Evolutionary conservation across 2,113 vertebrate genomes (phyloP), one percentile per base, ranked within the genome.

Genomic region (Daboia siamensis): DNA sequence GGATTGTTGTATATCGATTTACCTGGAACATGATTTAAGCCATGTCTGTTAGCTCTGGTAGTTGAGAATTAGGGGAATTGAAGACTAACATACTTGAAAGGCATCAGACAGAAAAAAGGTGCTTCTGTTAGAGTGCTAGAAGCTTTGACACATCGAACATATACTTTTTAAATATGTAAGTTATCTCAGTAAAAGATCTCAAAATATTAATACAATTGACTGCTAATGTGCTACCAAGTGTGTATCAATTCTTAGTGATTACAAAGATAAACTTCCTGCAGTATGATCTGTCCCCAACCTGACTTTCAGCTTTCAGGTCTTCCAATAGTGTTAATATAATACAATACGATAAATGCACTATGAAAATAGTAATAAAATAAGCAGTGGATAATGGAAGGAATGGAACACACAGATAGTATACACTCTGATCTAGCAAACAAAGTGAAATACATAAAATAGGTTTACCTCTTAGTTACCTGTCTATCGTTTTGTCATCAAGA

Each of bases 401-500:
- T 57, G 26, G 11, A 89, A 80, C 92, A 90, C 87, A 93, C 0
- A 11, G 0, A 13, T 33, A 74, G 21, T 85, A 74, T 91, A 92
- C 15, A 17, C 54, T 87, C 44, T 48, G 85, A 26, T 48, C 29
- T 64, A 51, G 69, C 20, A 80, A 91, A 91, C 55, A 52, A 89
- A n/a, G 59, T 52, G 46, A 90, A 92, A 86, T 92, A 92, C 90
- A 93, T 61, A 86, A 90, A 86, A 86, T 26, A 20, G 8, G 61
- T 94, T 89, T 93, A 86, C 91, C 89, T 74, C 92, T 85, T 48
- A 93, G 86, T 64, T 39, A 23, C 89, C 13, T 1, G 4, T 87
- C 85, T 15, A 10, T 92, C 87, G 91, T 87, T 92, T 91, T 89
- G 57, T 59, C 87, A 88, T 90, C 86, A 85, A 57, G 86, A 92